Percentiles rank a stretch among this genome's conserved stretches.
These are phyloP conservation scores for Idaea biselata DNA, from an alignment of 2,888 invertebrate genomes.

Conservation along the genomic window DNA sequence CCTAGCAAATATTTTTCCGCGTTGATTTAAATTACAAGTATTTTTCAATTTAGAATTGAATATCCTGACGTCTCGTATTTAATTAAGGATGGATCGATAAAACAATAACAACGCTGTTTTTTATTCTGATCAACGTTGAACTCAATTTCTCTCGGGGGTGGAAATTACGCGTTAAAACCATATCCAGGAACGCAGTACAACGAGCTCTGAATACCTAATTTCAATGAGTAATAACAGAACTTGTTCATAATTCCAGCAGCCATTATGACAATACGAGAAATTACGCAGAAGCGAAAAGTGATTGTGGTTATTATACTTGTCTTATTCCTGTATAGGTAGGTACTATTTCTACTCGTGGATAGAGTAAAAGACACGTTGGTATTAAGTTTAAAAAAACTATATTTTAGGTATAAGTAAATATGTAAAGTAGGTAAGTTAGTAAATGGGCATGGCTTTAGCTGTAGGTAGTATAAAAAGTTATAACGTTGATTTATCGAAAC, in stretches of 20 bases:
- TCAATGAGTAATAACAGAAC: slow-evolving; percentile 30
- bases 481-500: slow-evolving; percentile 10
- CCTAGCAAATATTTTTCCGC: too few relatives aligned
- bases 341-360: too few relatives aligned
- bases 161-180: slow-evolving; percentile 46
- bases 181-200: slow-evolving; percentile 36
- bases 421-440: neutral
- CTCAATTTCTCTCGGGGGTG: slow-evolving; percentile 37
- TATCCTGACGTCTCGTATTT: slow-evolving; percentile 16
- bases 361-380: too few relatives aligned
- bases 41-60: neutral
- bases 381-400: neutral
- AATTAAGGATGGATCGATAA: slow-evolving; percentile 29
- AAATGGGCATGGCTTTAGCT: neutral
- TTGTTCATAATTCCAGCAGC: slow-evolving; percentile 20
- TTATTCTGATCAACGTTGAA: slow-evolving; percentile 28
- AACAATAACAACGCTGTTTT: slow-evolving; percentile 27
- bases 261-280: slow-evolving; percentile 11
- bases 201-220: slow-evolving; percentile 55
- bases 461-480: neutral
- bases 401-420: neutral
- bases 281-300: slow-evolving; percentile 5
- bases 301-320: slow-evolving; percentile 2
- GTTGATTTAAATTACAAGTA: neutral
- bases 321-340: too few relatives aligned